These are phyloP conservation scores for Pelecanus crispus DNA, from an alignment of 2,113 vertebrate genomes.

Conservation along the genomic window DNA sequence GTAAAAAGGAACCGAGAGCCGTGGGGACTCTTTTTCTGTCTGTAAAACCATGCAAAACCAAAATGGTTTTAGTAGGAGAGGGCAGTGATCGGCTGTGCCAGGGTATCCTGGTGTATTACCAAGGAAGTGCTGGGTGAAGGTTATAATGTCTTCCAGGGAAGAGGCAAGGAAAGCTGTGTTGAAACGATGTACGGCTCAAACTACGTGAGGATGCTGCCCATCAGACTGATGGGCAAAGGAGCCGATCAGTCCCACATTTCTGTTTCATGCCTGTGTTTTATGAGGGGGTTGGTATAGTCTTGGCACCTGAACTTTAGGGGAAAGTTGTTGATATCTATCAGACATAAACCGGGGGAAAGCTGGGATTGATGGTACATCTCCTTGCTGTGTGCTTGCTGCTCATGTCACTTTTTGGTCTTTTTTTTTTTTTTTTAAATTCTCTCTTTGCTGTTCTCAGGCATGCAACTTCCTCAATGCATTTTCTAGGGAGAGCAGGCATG, in stretches of 20 bases:
- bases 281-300: neutral
- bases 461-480: neutral
- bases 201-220: rapidly evolving
- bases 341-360: neutral
- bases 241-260: rapidly evolving
- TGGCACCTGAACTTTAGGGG: neutral
- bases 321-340: neutral
- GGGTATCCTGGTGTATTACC: neutral
- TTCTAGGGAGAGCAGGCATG: neutral
- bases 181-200: neutral
- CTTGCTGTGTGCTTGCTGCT: neutral
- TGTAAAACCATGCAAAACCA: neutral
- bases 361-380: neutral
- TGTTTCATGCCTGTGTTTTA: neutral
- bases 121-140: neutral
- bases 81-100: neutral
- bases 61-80: neutral
- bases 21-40: neutral
- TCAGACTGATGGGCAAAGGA: neutral
- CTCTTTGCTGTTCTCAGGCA: neutral
- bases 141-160: neutral
- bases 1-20: neutral
- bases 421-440: too few relatives aligned
- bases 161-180: neutral
- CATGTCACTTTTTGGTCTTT: too few relatives aligned